These are phyloP conservation scores for Bombus confusus DNA, from an alignment of 1,140 invertebrate genomes.

Conservation along the genomic window DNA sequence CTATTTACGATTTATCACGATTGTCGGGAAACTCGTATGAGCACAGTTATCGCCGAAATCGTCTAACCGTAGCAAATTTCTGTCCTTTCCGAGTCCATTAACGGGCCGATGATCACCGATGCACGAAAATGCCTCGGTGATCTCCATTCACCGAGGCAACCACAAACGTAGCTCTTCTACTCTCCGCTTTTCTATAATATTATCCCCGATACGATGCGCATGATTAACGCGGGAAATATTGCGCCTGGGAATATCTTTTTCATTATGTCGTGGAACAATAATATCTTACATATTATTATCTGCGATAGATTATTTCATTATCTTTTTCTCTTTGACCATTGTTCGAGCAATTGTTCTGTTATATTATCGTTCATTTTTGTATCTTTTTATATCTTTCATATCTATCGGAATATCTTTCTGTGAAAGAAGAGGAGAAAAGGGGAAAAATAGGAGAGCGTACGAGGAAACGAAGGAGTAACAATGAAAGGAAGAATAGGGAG, in stretches of 20 bases:
- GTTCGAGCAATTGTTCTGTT: neutral
- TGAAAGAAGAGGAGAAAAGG: no score
- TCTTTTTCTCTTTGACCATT: neutral
- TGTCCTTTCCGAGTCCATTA: neutral
- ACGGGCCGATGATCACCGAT: neutral
- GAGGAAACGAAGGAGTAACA: no score
- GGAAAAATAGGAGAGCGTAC: no score
- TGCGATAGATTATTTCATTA: no score
- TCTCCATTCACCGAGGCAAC: neutral
- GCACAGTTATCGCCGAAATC: neutral
- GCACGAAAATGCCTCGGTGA: neutral
- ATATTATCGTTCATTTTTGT: neutral
- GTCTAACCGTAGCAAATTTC: slow-evolving; percentile 1
- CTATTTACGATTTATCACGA: neutral
- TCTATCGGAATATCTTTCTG: no score
- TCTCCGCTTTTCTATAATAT: neutral
- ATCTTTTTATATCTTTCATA: no score
- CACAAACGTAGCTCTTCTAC: neutral
- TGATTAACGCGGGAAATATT: neutral
- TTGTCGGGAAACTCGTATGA: neutral
- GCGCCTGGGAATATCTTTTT: neutral
- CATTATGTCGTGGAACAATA: neutral
- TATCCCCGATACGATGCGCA: neutral
- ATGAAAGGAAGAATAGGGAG: no score
- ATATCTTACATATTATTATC: neutral